A percentile compares a stretch with the other conserved stretches of the same genome.
These are phyloP conservation scores for Boleophthalmus pectinirostris DNA, from an alignment of 2,113 vertebrate genomes.

Conservation along the genomic window DNA sequence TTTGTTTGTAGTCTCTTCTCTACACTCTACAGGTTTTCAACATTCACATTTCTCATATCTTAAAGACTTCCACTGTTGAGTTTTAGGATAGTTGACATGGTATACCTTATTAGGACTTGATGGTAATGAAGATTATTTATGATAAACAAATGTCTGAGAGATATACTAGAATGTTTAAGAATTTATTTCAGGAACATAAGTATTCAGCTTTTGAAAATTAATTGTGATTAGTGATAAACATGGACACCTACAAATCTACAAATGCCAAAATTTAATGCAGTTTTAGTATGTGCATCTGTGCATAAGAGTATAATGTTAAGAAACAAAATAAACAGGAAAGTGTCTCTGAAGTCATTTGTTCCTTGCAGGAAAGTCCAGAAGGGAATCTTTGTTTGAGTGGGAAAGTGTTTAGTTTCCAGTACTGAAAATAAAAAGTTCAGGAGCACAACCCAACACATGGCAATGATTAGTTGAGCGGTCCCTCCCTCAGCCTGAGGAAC, in stretches of 20 bases:
- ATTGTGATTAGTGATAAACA: no score
- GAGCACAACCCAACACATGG: slow-evolving; percentile 58
- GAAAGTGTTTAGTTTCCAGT: slow-evolving; percentile 44
- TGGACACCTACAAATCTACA: background rate
- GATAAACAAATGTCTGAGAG: background rate
- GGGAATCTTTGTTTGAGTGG: slow-evolving; percentile 61
- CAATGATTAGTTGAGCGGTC: slow-evolving; percentile 50
- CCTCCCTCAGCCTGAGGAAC: slow-evolving; percentile 42
- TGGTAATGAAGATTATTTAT: background rate
- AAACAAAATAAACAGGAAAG: slow-evolving; percentile 28
- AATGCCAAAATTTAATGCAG: background rate
- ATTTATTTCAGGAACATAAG: background rate
- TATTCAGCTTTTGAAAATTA: background rate
- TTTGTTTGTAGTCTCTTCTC: background rate
- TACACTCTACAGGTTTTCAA: background rate
- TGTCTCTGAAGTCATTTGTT: slow-evolving; percentile 36
- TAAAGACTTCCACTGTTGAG: background rate
- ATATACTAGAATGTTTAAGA: background rate
- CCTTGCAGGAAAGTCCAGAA: slow-evolving; percentile 24
- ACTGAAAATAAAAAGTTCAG: slow-evolving; percentile 27
- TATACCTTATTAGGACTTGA: background rate
- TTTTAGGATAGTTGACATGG: no score
- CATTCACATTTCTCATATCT: background rate
- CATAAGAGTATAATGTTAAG: slow-evolving; percentile 20
- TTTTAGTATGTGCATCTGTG: slow-evolving; percentile 4